Evolutionary conservation across 2,797 vertebrate genomes (phyloP).

Genomic region (Tamandua tetradactyla): DNA sequence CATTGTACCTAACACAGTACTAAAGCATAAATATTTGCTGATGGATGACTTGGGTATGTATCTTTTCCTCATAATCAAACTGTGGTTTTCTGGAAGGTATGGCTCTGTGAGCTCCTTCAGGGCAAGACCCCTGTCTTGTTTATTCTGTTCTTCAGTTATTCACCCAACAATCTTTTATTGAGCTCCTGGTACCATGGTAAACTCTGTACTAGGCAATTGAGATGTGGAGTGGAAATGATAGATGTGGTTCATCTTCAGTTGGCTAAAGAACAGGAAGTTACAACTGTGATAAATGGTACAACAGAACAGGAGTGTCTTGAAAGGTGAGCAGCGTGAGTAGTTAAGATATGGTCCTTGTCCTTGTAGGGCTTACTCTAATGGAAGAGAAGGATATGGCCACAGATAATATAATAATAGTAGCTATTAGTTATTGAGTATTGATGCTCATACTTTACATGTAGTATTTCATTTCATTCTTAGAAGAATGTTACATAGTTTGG

Average conservation of each 20-base stretch:
- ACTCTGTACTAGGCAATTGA: not conserved
- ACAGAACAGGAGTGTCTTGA: not conserved
- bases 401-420: not conserved
- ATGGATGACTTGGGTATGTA: not conserved
- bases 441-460: not conserved
- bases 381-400: conserved; percentile 18
- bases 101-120: too few species aligned
- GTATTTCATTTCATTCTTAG: not conserved
- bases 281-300: not conserved
- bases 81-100: conserved; percentile 5
- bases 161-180: not conserved
- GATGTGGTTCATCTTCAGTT: not conserved
- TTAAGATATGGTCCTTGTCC: not conserved
- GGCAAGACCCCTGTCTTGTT: not conserved
- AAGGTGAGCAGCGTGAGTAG: not conserved
- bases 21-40: not conserved
- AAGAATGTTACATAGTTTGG: not conserved
- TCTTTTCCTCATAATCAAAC: not conserved
- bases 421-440: not conserved
- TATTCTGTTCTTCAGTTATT: not conserved
- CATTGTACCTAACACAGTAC: not conserved
- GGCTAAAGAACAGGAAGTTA: not conserved
- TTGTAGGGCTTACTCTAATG: too few species aligned
- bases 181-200: not conserved
- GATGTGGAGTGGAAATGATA: not conserved